phyloP scores from a whole-genome alignment of 2,113 vertebrate genomes.

The Corydoras maculifer region DNA sequence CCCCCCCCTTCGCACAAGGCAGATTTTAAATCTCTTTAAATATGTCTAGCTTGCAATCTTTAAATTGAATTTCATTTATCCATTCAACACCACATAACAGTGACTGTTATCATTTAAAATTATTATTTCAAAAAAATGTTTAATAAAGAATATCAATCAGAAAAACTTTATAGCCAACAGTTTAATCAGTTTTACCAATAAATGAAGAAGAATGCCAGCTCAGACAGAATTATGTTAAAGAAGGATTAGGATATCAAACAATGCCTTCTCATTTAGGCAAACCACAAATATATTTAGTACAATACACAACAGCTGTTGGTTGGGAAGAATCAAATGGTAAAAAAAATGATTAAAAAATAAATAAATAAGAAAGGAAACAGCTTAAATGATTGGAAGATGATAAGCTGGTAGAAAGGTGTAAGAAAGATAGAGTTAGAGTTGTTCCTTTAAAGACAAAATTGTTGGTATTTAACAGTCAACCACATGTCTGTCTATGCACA shows the following conservation, averaged over 20 bases:
- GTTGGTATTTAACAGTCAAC: conserved; percentile 52
- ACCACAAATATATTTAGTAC: conserved; percentile 27
- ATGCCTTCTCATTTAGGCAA: conserved; percentile 26
- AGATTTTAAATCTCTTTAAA: conserved; percentile 38
- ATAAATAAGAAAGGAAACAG: conserved; percentile 12
- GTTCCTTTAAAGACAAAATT: conserved; percentile 31
- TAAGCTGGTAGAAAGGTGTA: conserved; percentile 15
- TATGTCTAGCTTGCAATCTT: conserved; percentile 31
- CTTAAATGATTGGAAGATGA: conserved; percentile 24
- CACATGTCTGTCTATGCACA: conserved; percentile 39
- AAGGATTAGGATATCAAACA: conserved; percentile 30
- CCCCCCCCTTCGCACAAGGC: conserved; percentile 13
- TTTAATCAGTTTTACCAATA: background rate
- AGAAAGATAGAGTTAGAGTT: conserved; percentile 28
- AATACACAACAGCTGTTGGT: conserved; percentile 47
- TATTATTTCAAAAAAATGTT: background rate
- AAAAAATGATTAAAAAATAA: background rate
- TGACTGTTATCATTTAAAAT: background rate
- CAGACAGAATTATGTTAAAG: conserved; percentile 15
- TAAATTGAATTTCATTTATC: conserved; percentile 17
- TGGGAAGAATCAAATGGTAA: conserved; percentile 43
- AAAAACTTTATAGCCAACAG: background rate
- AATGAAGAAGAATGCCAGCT: conserved; percentile 3
- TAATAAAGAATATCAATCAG: background rate
- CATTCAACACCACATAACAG: background rate